A percentile compares a stretch with the other conserved stretches of the same genome.
Conservation (phyloP, 2,113 vertebrate genomes). For the Lepus timidus region DNA sequence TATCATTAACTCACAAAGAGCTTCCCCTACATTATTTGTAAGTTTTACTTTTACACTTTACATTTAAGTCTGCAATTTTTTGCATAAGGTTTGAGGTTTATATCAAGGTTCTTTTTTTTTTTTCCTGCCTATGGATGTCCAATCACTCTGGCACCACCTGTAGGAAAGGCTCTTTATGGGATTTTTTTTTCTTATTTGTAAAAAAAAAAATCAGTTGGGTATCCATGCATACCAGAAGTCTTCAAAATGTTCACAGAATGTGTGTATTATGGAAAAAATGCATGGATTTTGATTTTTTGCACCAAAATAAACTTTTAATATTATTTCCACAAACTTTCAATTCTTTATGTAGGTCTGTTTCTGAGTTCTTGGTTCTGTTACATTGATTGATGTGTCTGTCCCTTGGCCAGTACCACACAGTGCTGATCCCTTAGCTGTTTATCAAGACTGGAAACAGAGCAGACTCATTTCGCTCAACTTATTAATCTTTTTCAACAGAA, state of each 20-base stretch:
- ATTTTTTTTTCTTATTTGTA: not conserved
- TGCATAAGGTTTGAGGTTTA: constrained; percentile 1
- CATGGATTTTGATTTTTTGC: no score
- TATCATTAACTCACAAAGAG: not conserved
- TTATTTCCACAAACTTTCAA: no score
- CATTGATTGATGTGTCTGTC: not conserved
- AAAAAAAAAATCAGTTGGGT: not conserved
- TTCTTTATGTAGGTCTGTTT: not conserved
- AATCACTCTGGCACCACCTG: not conserved
- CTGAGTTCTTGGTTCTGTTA: not conserved
- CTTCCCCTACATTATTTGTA: not conserved
- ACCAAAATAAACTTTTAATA: no score
- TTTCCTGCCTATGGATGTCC: not conserved
- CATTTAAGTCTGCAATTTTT: constrained; percentile 33
- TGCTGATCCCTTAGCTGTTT: not conserved
- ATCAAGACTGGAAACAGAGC: not conserved
- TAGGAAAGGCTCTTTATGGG: not conserved
- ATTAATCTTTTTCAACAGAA: not conserved
- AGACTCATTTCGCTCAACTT: not conserved
- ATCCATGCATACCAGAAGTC: not conserved
- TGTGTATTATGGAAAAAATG: no score
- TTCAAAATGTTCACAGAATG: no score
- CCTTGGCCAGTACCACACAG: not conserved
- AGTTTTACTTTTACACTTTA: constrained; percentile 10
- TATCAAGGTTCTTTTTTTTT: not conserved